Percentiles rank a stretch among this genome's conserved stretches.
Conservation (phyloP, 2,888 invertebrate genomes). For the Miltochrista miniata region DNA sequence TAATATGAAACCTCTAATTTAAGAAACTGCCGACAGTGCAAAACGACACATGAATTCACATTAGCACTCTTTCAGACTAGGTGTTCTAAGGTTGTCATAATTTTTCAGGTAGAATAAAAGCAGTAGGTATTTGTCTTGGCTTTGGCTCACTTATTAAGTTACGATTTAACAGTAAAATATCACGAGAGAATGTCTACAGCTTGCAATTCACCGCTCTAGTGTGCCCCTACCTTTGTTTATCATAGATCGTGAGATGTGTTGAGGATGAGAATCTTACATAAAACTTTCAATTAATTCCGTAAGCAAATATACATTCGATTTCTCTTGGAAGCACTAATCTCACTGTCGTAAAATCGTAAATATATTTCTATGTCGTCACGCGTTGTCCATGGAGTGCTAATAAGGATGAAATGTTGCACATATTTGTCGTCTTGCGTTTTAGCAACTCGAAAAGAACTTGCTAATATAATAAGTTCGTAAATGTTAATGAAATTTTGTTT, state of each 20-base stretch:
- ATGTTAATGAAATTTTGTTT: background rate
- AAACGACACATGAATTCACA: too few species aligned
- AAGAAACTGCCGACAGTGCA: too few species aligned
- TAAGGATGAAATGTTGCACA: constrained; percentile 1
- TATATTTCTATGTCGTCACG: constrained; percentile 17
- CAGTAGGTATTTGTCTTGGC: too few species aligned
- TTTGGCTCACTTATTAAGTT: too few species aligned
- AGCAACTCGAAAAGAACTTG: background rate
- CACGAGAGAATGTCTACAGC: background rate
- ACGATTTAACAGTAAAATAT: too few species aligned
- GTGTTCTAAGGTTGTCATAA: too few species aligned
- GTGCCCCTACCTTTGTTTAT: background rate
- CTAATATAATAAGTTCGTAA: constrained; percentile 1
- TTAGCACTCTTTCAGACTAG: too few species aligned
- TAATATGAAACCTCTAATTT: too few species aligned
- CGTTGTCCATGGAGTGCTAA: constrained; percentile 2
- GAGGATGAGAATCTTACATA: constrained; percentile 32
- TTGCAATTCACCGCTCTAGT: background rate
- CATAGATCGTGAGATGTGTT: constrained; percentile 35
- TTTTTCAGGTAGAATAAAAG: too few species aligned
- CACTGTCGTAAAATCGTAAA: constrained; percentile 8
- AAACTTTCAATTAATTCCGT: constrained; percentile 37
- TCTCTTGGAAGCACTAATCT: constrained; percentile 29
- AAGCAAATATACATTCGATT: constrained; percentile 37
- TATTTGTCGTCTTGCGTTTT: background rate